phyloP scores from a whole-genome alignment of 1,140 invertebrate genomes.

The Drosophila ercepeae region DNA sequence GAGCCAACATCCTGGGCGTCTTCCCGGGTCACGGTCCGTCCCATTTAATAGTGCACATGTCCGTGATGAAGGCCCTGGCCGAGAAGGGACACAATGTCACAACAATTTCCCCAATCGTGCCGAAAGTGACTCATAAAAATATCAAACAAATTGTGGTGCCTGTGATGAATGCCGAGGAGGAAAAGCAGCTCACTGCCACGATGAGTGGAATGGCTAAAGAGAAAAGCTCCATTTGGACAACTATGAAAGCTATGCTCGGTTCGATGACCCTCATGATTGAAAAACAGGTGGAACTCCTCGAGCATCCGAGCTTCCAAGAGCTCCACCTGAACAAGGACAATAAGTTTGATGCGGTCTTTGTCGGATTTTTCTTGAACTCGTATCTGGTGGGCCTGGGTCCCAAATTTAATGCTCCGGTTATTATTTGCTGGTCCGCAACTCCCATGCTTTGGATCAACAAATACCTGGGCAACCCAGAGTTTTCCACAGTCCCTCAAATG shows the following conservation, averaged over 20 bases:
- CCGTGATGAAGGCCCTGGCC: slow-evolving; percentile 50
- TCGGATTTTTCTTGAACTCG: slow-evolving; percentile 56
- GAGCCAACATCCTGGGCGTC: slow-evolving; percentile 9
- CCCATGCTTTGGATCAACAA: slow-evolving; percentile 33
- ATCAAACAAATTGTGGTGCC: slow-evolving; percentile 57
- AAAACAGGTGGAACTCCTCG: slow-evolving; percentile 51
- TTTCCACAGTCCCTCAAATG: slow-evolving; percentile 37
- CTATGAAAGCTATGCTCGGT: slow-evolving; percentile 29
- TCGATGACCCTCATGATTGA: slow-evolving; percentile 24
- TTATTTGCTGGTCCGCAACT: slow-evolving; percentile 46
- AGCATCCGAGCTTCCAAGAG: slow-evolving; percentile 41
- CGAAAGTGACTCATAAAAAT: slow-evolving; percentile 45
- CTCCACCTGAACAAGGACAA: slow-evolving; percentile 54
- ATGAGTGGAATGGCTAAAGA: slow-evolving; percentile 36
- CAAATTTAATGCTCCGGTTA: slow-evolving; percentile 52
- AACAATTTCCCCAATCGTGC: slow-evolving; percentile 46
- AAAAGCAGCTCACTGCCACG: slow-evolving; percentile 7
- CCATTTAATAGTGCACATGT: slow-evolving; percentile 70
- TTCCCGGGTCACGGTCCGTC: slow-evolving; percentile 45
- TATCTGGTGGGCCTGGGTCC: slow-evolving; percentile 57
- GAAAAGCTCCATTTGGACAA: slow-evolving; percentile 50
- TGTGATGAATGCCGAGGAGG: slow-evolving; percentile 30
- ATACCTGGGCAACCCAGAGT: slow-evolving; percentile 52
- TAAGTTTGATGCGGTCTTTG: slow-evolving; percentile 53
- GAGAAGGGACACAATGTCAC: slow-evolving; percentile 71